Percentiles rank a stretch among this genome's conserved stretches.
Evolutionary conservation across 1,140 invertebrate genomes (phyloP).

Genomic region (Temnothorax longispinosus): DNA sequence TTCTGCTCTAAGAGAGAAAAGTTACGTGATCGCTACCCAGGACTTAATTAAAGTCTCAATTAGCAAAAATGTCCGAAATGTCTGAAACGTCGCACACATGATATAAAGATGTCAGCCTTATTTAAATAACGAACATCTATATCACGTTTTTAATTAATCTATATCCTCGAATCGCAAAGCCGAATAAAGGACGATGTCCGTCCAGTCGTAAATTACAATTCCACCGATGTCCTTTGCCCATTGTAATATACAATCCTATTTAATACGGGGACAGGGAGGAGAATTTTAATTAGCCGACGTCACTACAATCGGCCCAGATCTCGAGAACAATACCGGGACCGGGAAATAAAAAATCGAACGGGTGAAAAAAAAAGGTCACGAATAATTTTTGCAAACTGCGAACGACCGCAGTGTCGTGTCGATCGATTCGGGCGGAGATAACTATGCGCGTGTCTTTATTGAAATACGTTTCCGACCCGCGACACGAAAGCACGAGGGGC

Average conservation of each 20-base stretch:
- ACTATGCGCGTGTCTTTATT: background rate
- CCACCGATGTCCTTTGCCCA: background rate
- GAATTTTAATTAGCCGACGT: constrained; percentile 39
- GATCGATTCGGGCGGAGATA: constrained; percentile 28
- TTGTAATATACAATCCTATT: background rate
- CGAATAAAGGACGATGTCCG: background rate
- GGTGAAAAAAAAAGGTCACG: background rate
- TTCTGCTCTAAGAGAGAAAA: too few relatives aligned
- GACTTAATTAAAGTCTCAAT: background rate
- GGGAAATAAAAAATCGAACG: constrained; percentile 26
- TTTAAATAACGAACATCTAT: background rate
- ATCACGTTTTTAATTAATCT: constrained; percentile 24
- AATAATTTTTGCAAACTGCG: background rate
- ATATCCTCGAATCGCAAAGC: background rate
- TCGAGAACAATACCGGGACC: constrained; percentile 6
- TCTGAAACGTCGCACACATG: background rate
- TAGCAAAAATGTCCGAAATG: background rate
- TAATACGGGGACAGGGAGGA: background rate
- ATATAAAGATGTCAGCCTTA: background rate
- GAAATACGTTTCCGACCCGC: background rate
- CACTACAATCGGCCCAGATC: background rate
- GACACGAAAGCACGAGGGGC: background rate
- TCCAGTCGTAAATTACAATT: background rate
- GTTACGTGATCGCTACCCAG: background rate
- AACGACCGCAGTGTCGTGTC: background rate